phyloP scores from a whole-genome alignment of 2,888 invertebrate genomes.

The Lepidocyrtoides sp. region DNA sequence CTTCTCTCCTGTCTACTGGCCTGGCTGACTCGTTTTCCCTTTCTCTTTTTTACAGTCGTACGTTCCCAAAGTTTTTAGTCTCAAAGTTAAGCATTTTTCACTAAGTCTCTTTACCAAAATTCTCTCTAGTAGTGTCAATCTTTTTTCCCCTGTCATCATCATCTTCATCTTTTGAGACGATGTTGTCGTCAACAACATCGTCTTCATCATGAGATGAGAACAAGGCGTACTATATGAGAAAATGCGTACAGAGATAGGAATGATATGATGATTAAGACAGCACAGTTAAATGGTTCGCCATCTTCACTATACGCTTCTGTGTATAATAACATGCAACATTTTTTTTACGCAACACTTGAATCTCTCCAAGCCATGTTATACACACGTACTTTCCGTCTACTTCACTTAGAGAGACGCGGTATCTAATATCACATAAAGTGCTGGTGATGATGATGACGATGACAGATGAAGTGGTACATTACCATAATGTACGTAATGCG shows the following conservation, averaged over 20 bases:
- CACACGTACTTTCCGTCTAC: background rate
- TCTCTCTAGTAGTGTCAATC: conserved; percentile 73
- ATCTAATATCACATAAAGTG: background rate
- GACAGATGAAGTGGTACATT: conserved; percentile 58
- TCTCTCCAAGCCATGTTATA: background rate
- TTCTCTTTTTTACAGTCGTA: background rate
- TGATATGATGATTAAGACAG: conserved; percentile 16
- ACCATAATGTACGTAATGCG: conserved; percentile 56
- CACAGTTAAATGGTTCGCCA: conserved; percentile 61
- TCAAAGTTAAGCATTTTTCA: conserved; percentile 63
- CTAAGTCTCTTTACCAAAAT: conserved; percentile 59
- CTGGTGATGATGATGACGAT: conserved; percentile 21
- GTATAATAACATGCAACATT: background rate
- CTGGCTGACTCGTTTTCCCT: background rate
- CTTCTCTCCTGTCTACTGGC: background rate
- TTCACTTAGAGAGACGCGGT: background rate
- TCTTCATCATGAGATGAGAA: conserved; percentile 41
- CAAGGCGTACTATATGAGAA: conserved; percentile 37
- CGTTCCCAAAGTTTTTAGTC: conserved; percentile 47
- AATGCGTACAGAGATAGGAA: background rate
- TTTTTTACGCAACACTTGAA: background rate
- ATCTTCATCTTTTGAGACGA: conserved; percentile 43
- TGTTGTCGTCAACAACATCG: conserved; percentile 56
- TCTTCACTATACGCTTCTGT: conserved; percentile 50
- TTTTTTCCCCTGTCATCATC: conserved; percentile 71